Evolutionary conservation across 2,113 vertebrate species (phyloP), one percentile per base, ranked within the genome.

Genomic region (Eudyptes chrysolophus): DNA sequence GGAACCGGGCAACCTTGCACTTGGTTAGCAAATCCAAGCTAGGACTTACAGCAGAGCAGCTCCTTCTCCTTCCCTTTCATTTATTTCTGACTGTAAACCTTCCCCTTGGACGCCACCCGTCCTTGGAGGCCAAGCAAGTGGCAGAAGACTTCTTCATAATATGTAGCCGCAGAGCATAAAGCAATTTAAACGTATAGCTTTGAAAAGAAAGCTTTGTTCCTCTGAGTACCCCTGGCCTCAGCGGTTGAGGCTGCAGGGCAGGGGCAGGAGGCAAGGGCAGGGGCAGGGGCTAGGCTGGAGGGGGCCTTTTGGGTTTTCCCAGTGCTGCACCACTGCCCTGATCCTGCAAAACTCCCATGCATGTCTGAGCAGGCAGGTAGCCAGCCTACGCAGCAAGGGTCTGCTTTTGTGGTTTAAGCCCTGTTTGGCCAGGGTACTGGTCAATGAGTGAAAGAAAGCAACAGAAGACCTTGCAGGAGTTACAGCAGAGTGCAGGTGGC

Each of bases 341-440:
- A 40, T 48, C 52, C 48, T 40, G n/a, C 20, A 52, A 52, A 79
- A 30, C 13, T 55, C 21, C 49, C 1, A 1, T 0, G 0, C 5
- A 30, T 25, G 46, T 62, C 57, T 58, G 51, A 32, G 52, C 24
- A 48, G 62, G 42, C 52, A 9, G 36, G 46, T 38, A 46, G 49
- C 42, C 54, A 55, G 44, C 38, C 75, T 46, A 10, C 1, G 3
- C 0, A 5, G 16, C n/a, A 48, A 76, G 51, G 52, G 16, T 22
- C 57, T 54, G 10, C 3, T 57, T 76, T 75, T 57, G 46, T 30
- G 13, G 19, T 13, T 55, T 32, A 51, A 89, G 76, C 22, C 29
- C 16, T 42, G 5, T 79, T 86, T 71, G 62, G 36, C 29, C 57
- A 32, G 0, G 0, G 16, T 48, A 11, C 19, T 10, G 40, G 19